Conservation (phyloP, 1,140 invertebrate genomes). For the Aphelinus atriplicis region DNA sequence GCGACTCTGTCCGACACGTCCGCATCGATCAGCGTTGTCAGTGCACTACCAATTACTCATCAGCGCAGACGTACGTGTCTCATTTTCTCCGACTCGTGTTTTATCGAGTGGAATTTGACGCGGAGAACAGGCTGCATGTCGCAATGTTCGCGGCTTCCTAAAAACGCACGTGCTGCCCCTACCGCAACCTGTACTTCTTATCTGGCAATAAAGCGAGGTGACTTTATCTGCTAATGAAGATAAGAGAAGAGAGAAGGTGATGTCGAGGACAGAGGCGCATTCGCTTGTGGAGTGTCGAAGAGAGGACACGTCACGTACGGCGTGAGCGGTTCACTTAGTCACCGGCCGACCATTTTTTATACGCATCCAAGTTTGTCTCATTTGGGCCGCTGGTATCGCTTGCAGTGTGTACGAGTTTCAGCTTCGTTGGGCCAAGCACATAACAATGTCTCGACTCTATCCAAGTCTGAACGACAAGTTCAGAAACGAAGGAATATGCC, state of each 20-base stretch:
- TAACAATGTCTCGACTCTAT: slow-evolving; percentile 49
- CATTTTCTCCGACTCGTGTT: no score
- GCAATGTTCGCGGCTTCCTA: no score
- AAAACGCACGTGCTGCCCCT: no score
- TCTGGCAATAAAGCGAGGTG: no score
- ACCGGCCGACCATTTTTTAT: slow-evolving; percentile 19
- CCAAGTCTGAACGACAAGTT: slow-evolving; percentile 54
- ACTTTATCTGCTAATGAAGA: neutral
- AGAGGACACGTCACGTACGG: neutral
- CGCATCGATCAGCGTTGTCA: no score
- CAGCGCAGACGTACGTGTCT: no score
- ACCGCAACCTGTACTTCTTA: no score
- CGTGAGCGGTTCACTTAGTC: neutral
- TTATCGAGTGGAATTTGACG: neutral
- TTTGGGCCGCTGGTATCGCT: slow-evolving; percentile 26
- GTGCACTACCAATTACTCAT: no score
- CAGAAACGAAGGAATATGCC: slow-evolving; percentile 52
- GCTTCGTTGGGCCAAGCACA: no score
- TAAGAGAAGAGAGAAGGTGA: neutral
- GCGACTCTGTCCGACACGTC: neutral
- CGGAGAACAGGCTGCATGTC: no score
- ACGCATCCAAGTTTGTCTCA: slow-evolving; percentile 45
- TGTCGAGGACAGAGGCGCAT: neutral
- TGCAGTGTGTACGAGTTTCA: no score
- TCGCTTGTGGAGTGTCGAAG: slow-evolving; percentile 2